Base-by-base conservation (phyloP, 2,888 invertebrate species). In the Stegana nigrithorax region DNA sequence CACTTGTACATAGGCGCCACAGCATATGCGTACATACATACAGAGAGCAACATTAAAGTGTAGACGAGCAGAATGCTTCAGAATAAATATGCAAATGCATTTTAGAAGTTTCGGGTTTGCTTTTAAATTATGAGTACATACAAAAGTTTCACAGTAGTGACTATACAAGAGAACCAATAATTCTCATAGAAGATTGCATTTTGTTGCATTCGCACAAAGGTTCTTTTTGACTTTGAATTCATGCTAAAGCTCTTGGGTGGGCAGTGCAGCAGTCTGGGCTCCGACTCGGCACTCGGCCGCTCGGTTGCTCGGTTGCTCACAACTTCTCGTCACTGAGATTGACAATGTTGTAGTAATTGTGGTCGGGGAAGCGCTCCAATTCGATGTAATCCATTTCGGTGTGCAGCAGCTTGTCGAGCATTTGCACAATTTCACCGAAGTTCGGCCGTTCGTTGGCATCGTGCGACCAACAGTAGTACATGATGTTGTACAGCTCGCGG, bases 401-500 rank as follows among this genome's bases (percentile, higher is more conserved):
- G 78, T 95, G 90, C 60, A 97, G 87, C 17, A 97, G 87, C 68
- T 92, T 91, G 83, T 96, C 96, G 56, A 96, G 87, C 83, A 94
- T 89, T 59, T 89, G 88, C 2, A 94, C 92, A 19, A 96, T 90
- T 84, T 96, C 95, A 1, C 88, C 88, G 85, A 97, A 97, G 51
- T 91, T 89, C 0, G 97, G 97, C 63, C 97, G 86, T 66, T 92
- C 89, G n/a, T 90, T 89, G 0, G 95, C 90, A 74, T 94, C 92
- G 12, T 92, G 91, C 67, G 94, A 93, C 97, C 97, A 97, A 84
- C 97, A 97, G 83, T 96, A 95, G 83, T 93, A 95, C 96, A 97
- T 97, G 59, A 97, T 93, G 78, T 96, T 95, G 86, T 96, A 96
- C 1, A 96, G 88, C 83, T 97, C 96, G 5, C 96, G 88, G 53